phyloP scores from a whole-genome alignment of 2,888 invertebrate species.

The Chironomus riparius region DNA sequence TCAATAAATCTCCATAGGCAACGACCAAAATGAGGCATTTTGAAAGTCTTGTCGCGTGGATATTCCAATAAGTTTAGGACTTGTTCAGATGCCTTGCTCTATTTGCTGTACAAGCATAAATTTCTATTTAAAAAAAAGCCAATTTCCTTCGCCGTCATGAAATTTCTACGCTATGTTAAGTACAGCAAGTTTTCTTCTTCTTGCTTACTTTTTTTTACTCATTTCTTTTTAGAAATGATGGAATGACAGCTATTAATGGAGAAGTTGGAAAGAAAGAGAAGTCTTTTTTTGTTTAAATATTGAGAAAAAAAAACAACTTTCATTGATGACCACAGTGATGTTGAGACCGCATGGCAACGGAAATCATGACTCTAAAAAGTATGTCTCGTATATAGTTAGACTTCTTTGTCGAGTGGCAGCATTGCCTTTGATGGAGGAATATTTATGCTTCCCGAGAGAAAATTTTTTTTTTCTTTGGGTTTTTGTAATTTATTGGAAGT shows the following conservation, averaged over 20 bases:
- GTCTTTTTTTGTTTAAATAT: background rate
- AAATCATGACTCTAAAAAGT: background rate
- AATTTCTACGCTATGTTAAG: background rate
- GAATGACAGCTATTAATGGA: background rate
- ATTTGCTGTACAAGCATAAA: background rate
- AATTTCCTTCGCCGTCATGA: background rate
- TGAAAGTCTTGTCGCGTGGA: no score
- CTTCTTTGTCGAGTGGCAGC: no score
- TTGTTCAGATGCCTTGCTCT: background rate
- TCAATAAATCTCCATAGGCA: no score
- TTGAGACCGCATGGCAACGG: background rate
- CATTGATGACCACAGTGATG: constrained; percentile 3
- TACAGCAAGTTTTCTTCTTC: background rate
- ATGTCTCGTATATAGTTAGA: background rate
- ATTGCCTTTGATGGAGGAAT: no score
- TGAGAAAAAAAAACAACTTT: constrained; percentile 7
- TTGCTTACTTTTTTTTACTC: background rate
- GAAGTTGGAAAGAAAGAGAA: background rate
- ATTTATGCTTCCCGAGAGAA: no score
- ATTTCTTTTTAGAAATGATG: background rate
- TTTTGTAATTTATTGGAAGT: no score
- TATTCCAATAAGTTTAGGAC: no score
- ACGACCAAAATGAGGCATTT: no score
- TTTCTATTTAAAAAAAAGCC: background rate
- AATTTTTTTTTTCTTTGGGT: no score